These are phyloP conservation scores for Zosterops hypoxanthus DNA, from an alignment of 2,113 vertebrate species.

Conservation along the genomic window DNA sequence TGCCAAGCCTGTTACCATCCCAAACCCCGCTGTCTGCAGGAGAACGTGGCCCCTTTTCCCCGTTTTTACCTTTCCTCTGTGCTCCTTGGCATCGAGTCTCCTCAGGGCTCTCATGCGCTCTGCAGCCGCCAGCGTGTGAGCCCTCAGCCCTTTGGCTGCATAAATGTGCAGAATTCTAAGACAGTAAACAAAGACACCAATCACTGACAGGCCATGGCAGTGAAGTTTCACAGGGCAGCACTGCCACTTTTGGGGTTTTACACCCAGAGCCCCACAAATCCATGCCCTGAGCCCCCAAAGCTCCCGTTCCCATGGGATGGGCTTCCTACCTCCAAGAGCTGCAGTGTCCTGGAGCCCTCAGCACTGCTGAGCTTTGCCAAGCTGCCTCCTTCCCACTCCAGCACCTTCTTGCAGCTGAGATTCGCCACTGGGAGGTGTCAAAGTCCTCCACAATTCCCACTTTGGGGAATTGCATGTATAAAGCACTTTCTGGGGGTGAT, in stretches of 20 bases:
- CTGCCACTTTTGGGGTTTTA: background rate
- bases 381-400: background rate
- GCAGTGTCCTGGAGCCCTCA: background rate
- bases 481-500: background rate
- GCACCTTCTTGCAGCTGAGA: background rate
- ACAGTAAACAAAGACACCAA: constrained; percentile 35
- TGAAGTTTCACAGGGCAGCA: background rate
- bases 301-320: background rate
- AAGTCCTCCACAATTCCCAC: background rate
- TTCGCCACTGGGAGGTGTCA: background rate
- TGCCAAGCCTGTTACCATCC: background rate
- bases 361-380: background rate
- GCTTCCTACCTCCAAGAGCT: background rate
- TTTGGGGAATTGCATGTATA: rapidly evolving
- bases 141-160: constrained; percentile 65
- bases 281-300: background rate
- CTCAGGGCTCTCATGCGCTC: constrained; percentile 49
- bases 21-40: background rate
- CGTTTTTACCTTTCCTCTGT: constrained; percentile 66
- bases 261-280: background rate
- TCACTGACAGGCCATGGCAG: background rate
- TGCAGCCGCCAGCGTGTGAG: constrained; percentile 25
- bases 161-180: constrained; percentile 72
- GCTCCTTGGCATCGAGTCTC: constrained; percentile 56
- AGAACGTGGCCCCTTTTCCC: background rate